Evolutionary conservation across 2,797 vertebrate genomes (phyloP).

Genomic region (Melanotaenia pygmaea): DNA sequence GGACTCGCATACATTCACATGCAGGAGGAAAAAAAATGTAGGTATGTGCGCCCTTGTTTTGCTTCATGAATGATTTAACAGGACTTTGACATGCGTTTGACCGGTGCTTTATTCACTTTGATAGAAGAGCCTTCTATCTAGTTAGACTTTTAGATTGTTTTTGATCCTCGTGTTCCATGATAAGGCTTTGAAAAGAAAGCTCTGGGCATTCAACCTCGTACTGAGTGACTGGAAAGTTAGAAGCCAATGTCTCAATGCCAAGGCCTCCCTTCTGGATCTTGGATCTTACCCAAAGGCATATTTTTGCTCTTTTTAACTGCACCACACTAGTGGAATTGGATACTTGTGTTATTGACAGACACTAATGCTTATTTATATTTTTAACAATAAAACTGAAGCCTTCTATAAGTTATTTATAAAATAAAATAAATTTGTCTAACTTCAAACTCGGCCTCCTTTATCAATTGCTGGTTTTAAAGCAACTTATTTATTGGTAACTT

Average conservation of each 20-base stretch:
- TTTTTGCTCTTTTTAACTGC: neutral
- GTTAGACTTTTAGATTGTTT: neutral
- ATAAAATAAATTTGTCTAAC: neutral
- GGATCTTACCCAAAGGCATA: neutral
- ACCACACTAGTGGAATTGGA: neutral
- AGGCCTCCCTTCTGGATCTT: conserved; percentile 8
- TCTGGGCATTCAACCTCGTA: conserved; percentile 23
- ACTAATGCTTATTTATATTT: neutral
- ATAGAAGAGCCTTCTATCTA: neutral
- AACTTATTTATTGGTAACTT: neutral
- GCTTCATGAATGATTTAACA: conserved; percentile 16
- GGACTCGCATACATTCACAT: conserved; percentile 79
- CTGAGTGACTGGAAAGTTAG: conserved; percentile 19
- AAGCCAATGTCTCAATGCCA: conserved; percentile 3
- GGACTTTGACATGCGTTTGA: neutral
- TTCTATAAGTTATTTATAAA: no score
- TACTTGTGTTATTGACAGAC: neutral
- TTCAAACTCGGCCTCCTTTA: neutral
- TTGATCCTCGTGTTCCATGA: neutral
- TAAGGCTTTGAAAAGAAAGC: conserved; percentile 3
- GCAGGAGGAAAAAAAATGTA: conserved; percentile 82
- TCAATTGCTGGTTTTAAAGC: neutral
- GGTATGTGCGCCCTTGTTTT: conserved; percentile 76
- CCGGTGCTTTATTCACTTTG: neutral
- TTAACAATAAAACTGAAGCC: neutral